phyloP scores from a whole-genome alignment of 2,797 vertebrate species.

The Brotula barbata region DNA sequence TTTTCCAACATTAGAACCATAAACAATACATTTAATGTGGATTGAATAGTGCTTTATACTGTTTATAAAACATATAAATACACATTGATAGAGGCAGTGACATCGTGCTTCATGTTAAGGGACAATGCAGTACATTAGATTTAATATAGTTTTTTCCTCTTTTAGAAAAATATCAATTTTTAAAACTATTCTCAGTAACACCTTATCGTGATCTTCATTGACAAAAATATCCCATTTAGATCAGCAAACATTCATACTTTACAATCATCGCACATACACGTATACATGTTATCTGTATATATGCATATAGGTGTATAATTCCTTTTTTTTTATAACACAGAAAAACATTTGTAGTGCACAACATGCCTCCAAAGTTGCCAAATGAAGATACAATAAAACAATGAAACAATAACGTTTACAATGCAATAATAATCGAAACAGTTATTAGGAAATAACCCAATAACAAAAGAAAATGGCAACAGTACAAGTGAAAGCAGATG shows the following conservation, averaged over 20 bases:
- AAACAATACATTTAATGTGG: conserved; percentile 76
- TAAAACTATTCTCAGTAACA: conserved; percentile 74
- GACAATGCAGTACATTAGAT: conserved; percentile 70
- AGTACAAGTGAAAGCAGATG: conserved; percentile 76
- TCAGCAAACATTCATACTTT: conserved; percentile 82
- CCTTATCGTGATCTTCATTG: conserved; percentile 78
- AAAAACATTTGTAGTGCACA: conserved; percentile 79
- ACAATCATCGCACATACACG: conserved; percentile 81
- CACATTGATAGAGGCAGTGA: conserved; percentile 80
- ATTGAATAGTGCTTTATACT: conserved; percentile 76
- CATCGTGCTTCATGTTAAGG: conserved; percentile 78
- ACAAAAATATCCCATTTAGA: conserved; percentile 83
- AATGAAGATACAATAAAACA: conserved; percentile 78
- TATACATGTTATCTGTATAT: conserved; percentile 75
- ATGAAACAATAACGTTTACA: conserved; percentile 70
- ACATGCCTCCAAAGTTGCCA: conserved; percentile 83
- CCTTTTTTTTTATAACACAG: conserved; percentile 68
- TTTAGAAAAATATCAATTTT: conserved; percentile 84
- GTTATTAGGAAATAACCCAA: conserved; percentile 66
- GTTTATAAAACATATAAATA: conserved; percentile 81
- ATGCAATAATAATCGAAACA: conserved; percentile 76
- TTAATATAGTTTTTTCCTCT: conserved; percentile 68
- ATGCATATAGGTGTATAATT: conserved; percentile 73
- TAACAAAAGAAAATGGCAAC: conserved; percentile 67
- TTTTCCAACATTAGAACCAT: conserved; percentile 67